Evolutionary conservation across 2,888 invertebrate genomes (phyloP).

Genomic region (Autographa gamma): DNA sequence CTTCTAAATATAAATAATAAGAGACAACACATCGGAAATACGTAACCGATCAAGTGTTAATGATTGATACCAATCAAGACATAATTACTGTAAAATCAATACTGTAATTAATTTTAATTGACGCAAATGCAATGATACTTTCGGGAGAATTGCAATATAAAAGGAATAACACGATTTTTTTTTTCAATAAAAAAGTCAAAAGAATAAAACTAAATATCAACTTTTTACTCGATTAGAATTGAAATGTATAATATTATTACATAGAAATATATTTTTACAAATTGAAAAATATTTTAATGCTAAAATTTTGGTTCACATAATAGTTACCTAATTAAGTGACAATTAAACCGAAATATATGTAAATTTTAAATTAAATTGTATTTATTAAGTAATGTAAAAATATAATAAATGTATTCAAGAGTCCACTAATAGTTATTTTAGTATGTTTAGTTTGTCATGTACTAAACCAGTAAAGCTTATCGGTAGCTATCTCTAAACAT

Average conservation of each 20-base stretch:
- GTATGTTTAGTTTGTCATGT: conserved; percentile 72
- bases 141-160: conserved; percentile 8
- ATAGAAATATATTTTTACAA: conserved; percentile 14
- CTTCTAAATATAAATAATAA: too few species aligned
- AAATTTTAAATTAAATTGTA: conserved; percentile 50
- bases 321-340: conserved; percentile 56
- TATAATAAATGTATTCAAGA: conserved; percentile 57
- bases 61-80: too few species aligned
- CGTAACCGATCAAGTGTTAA: too few species aligned
- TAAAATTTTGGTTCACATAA: conserved; percentile 34
- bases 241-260: conserved; percentile 4
- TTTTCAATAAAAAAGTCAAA: too few species aligned
- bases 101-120: neutral
- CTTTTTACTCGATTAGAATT: neutral
- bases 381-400: conserved; percentile 55
- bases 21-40: too few species aligned
- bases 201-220: too few species aligned
- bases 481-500: conserved; percentile 72
- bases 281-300: conserved; percentile 15
- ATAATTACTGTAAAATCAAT: too few species aligned
- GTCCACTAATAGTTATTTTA: conserved; percentile 63
- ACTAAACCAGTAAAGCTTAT: conserved; percentile 64
- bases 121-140: neutral
- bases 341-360: conserved; percentile 41
- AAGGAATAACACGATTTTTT: neutral